Conservation (phyloP, 2,888 invertebrate genomes). For the Agriopis leucophaearia region DNA sequence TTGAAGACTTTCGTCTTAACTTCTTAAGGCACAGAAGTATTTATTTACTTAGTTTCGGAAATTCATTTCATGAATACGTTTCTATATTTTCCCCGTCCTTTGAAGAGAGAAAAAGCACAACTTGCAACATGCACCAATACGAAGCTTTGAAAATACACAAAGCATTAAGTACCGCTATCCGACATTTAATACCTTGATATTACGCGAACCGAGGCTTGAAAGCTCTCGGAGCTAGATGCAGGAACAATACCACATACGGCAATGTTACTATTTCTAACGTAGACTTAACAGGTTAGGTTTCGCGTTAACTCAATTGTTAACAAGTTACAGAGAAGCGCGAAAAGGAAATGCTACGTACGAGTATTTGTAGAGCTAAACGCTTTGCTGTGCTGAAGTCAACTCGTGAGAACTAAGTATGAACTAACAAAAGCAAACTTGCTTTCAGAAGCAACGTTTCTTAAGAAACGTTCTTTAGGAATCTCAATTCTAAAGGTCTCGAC, state of each 20-base stretch:
- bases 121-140: neutral
- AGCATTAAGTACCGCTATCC: neutral
- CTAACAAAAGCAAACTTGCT: too few relatives aligned
- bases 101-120: neutral
- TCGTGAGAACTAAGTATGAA: neutral
- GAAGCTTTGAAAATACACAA: neutral
- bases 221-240: constrained; percentile 28
- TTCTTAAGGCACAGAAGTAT: too few relatives aligned
- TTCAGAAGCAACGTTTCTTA: too few relatives aligned
- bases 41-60: too few relatives aligned
- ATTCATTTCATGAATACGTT: neutral
- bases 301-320: constrained; percentile 25
- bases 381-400: neutral
- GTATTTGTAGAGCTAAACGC: constrained; percentile 19
- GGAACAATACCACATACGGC: constrained; percentile 33
- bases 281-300: constrained; percentile 12
- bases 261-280: constrained; percentile 22
- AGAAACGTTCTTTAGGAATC: too few relatives aligned
- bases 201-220: constrained; percentile 29
- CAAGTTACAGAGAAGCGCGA: constrained; percentile 7
- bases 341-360: constrained; percentile 8
- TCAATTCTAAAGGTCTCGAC: too few relatives aligned
- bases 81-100: neutral
- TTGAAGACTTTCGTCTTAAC: too few relatives aligned
- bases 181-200: neutral